Conservation (phyloP, 23 tunicate species). For the Oikopleura dioica region DNA sequence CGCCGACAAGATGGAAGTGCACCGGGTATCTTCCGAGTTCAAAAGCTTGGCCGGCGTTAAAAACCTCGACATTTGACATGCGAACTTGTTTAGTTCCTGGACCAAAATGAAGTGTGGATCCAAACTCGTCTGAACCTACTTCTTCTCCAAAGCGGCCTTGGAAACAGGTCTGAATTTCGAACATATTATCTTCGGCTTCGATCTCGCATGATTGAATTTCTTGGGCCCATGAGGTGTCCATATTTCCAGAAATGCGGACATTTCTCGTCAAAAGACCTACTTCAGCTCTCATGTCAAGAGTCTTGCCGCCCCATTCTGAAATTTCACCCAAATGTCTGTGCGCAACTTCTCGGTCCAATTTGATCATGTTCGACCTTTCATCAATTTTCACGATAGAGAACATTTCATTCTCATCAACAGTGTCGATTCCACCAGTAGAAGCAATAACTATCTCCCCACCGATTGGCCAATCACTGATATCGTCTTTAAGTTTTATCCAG, state of each 20-base stretch:
- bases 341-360: too few species aligned
- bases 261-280: conserved; percentile 53
- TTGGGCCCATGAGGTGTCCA: background rate
- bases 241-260: conserved; percentile 25
- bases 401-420: background rate
- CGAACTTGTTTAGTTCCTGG: conserved; percentile 28
- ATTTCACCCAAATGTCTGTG: background rate
- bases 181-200: background rate
- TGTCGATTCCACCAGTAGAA: conserved; percentile 24
- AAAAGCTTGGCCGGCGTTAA: conserved; percentile 80
- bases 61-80: conserved; percentile 46
- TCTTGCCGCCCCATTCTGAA: background rate
- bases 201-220: background rate
- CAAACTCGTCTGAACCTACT: conserved; percentile 65
- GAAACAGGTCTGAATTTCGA: conserved; percentile 3
- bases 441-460: conserved; percentile 75
- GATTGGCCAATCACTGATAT: conserved; percentile 31
- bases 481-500: conserved; percentile 19
- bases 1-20: conserved; percentile 81
- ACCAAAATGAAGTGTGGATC: conserved; percentile 57
- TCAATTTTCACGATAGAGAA: background rate
- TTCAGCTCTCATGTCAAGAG: conserved; percentile 30
- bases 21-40: conserved; percentile 76
- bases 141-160: conserved; percentile 91
- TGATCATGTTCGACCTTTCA: too few species aligned